phyloP scores from a whole-genome alignment of 2,113 vertebrate genomes.

The Tachysurus vachellii region DNA sequence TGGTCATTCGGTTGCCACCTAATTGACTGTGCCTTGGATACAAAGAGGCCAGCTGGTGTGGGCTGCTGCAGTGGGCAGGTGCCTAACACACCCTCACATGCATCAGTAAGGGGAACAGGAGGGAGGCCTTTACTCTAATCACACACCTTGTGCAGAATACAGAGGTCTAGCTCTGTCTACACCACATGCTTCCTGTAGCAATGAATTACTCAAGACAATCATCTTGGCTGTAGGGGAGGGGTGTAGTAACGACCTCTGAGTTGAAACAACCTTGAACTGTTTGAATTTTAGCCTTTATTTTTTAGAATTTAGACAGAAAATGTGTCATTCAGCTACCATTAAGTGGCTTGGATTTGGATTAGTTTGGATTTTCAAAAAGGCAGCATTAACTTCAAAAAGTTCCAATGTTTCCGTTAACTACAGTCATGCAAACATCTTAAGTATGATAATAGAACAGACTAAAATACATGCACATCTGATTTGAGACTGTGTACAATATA shows the following conservation, averaged over 20 bases:
- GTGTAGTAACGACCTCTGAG: neutral
- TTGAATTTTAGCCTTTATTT: neutral
- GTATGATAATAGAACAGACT: neutral
- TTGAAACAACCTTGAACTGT: neutral
- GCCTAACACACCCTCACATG: conserved; percentile 46
- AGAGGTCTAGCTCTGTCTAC: conserved; percentile 15
- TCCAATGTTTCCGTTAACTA: neutral
- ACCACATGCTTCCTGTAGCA: conserved; percentile 10
- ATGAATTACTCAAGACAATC: conserved; percentile 12
- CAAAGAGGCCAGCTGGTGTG: conserved; percentile 58
- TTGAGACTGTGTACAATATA: neutral
- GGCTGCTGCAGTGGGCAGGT: conserved; percentile 49
- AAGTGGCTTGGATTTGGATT: neutral
- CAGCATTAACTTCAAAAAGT: neutral
- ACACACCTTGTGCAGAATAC: conserved; percentile 40
- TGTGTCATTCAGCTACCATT: neutral
- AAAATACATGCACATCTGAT: neutral
- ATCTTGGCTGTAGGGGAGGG: neutral
- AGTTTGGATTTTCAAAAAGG: neutral
- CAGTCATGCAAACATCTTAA: neutral
- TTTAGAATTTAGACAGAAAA: neutral
- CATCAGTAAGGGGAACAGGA: conserved; percentile 32
- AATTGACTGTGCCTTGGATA: conserved; percentile 55
- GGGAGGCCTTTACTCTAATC: conserved; percentile 42
- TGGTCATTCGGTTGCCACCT: conserved; percentile 51